Base-by-base conservation (phyloP, 2,797 vertebrate species). In the Macroramphosus scolopax region DNA sequence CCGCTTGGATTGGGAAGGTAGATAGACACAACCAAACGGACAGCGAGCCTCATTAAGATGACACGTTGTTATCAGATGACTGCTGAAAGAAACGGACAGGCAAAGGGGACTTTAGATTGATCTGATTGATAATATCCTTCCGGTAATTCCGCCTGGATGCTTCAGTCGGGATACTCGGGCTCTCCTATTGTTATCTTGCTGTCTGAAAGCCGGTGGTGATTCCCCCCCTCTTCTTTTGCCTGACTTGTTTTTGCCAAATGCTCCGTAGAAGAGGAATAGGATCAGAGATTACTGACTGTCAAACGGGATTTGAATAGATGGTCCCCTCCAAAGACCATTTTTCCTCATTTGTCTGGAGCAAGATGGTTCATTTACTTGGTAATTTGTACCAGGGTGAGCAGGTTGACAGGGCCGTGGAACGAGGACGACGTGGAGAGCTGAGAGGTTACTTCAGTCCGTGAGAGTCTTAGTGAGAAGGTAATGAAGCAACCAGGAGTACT, bases 351-450 rank as follows among this genome's bases (percentile, higher is more conserved):
- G 78, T 83, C 70, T 82, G 49, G 51, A 48, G 77, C 20, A 44
- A 68, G 64, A 77, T 46, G 86, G 76, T 83, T 86, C 75, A 84
- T 90, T 87, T 86, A 77, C 81, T 84, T 84, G 76, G 75, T 78
- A 78, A 88, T 85, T 87, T 83, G 69, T 46, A 61, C 65, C 43
- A 39, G 68, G 51, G 48, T 46, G 65, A 64, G 45, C 51, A 52
- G 73, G 72, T 52, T 64, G 72, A 72, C 17, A 28, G 46, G 54
- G 63, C 49, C 51, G 68, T 6, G 36, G 59, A 71, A 68, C 68
- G 68, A 49, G 31, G 70, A 56, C 73, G 65, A 54, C 37, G 33
- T 1, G 2, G 29, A 32, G 28, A 51, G 51, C 32, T 37, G 52
- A 39, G 16, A 31, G 52, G 44, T 66, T 75, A 59, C 48, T 55